A percentile compares a stretch with the other conserved stretches of the same genome.
Evolutionary conservation across 2,888 invertebrate species (phyloP).

Genomic region (Orchesellides sinensis): DNA sequence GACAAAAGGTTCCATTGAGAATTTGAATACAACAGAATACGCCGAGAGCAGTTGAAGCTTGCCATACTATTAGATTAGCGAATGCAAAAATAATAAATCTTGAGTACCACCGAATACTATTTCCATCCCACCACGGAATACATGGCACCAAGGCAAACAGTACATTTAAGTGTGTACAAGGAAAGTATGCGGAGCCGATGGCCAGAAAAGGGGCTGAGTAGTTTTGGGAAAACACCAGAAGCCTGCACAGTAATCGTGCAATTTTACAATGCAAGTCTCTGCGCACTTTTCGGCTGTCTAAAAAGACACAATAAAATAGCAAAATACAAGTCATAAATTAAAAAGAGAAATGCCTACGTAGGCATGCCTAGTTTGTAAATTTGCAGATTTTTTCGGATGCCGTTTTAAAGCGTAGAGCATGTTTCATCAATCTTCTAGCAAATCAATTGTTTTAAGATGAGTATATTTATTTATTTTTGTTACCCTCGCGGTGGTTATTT

Average conservation of each 20-base stretch:
- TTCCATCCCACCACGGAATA: neutral
- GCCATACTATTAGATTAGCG: neutral
- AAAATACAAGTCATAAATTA: neutral
- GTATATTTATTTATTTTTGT: too few relatives aligned
- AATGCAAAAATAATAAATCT: neutral
- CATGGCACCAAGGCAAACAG: neutral
- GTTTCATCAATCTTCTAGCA: too few relatives aligned
- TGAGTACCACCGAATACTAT: neutral
- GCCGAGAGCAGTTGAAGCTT: neutral
- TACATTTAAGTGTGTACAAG: neutral
- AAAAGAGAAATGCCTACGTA: neutral
- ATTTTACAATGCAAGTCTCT: neutral
- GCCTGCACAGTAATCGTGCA: neutral
- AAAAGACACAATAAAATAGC: neutral
- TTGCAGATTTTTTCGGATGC: too few relatives aligned
- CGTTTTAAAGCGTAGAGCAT: too few relatives aligned
- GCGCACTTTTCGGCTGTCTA: neutral
- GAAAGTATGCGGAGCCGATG: neutral
- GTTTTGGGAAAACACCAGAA: neutral
- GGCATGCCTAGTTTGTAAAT: too few relatives aligned
- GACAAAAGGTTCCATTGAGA: neutral
- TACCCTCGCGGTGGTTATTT: too few relatives aligned
- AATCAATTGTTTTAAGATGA: too few relatives aligned
- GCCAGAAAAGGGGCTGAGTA: neutral
- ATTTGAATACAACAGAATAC: conserved; percentile 1